Percentiles rank a stretch among this genome's conserved stretches.
Conservation (phyloP, 2,888 invertebrate species). For the Axea sp. region DNA sequence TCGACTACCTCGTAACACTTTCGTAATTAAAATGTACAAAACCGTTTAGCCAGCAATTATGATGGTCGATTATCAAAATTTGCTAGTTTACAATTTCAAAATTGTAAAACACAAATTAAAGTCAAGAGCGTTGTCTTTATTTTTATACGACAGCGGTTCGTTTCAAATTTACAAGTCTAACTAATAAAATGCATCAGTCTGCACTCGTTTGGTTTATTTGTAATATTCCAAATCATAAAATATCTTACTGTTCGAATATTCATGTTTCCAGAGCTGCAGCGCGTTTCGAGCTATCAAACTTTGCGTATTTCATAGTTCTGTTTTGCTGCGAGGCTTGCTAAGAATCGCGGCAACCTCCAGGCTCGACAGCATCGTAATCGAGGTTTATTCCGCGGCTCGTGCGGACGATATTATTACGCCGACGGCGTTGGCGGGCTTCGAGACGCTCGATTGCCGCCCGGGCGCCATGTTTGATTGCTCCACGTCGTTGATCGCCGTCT, state of each 20-base stretch:
- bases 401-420: conserved; percentile 66
- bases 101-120: too few species aligned
- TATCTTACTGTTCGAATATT: conserved; percentile 52
- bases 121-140: conserved; percentile 4
- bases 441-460: conserved; percentile 73
- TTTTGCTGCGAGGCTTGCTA: conserved; percentile 37
- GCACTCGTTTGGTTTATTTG: conserved; percentile 49
- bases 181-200: conserved; percentile 47
- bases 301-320: conserved; percentile 53
- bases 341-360: conserved; percentile 52
- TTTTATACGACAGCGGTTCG: conserved; percentile 1
- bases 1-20: too few species aligned
- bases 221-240: conserved; percentile 48
- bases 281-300: conserved; percentile 33
- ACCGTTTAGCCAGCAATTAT: too few species aligned
- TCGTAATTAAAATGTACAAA: too few species aligned
- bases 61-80: too few species aligned
- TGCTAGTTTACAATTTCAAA: too few species aligned
- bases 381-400: conserved; percentile 65
- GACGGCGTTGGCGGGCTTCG: conserved; percentile 72
- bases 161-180: conserved; percentile 52
- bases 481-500: conserved; percentile 76
- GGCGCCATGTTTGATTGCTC: conserved; percentile 77
- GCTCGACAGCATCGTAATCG: conserved; percentile 63
- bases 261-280: conserved; percentile 36